Evolutionary conservation across 2,797 vertebrate genomes (phyloP).

Genomic region (Neosilurus hyrtlii): DNA sequence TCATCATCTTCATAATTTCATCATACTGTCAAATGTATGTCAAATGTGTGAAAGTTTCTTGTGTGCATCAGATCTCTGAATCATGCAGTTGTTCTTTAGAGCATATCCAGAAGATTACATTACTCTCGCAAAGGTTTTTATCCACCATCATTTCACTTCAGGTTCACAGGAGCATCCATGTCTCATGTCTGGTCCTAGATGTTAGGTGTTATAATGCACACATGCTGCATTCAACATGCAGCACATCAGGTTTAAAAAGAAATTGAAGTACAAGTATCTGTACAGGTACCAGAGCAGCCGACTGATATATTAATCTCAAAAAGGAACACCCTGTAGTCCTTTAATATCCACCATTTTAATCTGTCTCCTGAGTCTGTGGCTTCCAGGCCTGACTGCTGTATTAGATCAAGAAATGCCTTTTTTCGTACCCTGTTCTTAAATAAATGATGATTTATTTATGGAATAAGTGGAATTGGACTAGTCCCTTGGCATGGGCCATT

Average conservation of each 20-base stretch:
- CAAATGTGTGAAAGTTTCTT: not conserved
- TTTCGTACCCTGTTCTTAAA: constrained; percentile 44
- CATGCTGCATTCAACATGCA: constrained; percentile 7
- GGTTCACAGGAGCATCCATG: constrained; percentile 18
- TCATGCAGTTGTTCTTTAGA: not conserved
- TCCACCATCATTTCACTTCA: constrained; percentile 15
- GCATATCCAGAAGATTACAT: not conserved
- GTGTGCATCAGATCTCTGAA: constrained; percentile 16
- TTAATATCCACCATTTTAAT: constrained; percentile 53
- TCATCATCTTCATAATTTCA: not conserved
- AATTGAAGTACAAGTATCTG: not conserved
- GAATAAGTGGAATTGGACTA: constrained; percentile 26
- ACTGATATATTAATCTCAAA: constrained; percentile 47
- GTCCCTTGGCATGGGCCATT: constrained; percentile 37
- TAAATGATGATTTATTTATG: constrained; percentile 56
- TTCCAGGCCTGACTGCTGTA: constrained; percentile 31
- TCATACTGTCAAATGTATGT: not conserved
- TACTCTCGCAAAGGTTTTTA: not conserved
- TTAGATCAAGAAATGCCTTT: constrained; percentile 39
- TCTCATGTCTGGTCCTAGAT: not conserved
- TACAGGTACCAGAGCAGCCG: constrained; percentile 20
- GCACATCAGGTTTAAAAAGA: constrained; percentile 20
- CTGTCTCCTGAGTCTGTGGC: constrained; percentile 44
- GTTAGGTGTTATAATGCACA: not conserved
- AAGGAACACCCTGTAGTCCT: constrained; percentile 51